These are phyloP conservation scores for Trachemys scripta DNA, from an alignment of 2,113 vertebrate species.

Conservation along the genomic window DNA sequence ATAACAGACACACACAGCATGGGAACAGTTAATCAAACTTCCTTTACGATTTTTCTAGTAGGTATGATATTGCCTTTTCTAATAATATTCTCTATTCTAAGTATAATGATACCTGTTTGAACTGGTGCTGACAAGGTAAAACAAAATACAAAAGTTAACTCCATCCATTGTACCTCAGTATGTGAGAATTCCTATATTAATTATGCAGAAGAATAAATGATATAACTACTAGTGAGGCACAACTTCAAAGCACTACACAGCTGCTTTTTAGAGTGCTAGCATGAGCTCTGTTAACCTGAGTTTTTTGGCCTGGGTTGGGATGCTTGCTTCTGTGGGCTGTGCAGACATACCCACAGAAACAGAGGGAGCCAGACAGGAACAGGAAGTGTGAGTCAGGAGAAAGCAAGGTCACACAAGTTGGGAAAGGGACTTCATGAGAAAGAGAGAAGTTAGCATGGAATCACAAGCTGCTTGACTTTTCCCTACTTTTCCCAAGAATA, in stretches of 20 bases:
- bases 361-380: too few species aligned
- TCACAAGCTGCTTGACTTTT: not conserved
- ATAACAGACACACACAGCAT: not conserved
- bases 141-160: not conserved
- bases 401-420: too few species aligned
- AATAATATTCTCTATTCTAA: not conserved
- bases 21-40: not conserved
- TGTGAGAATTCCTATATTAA: not conserved
- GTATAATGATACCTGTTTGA: not conserved
- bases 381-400: too few species aligned
- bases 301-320: too few species aligned
- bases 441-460: not conserved
- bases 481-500: not conserved
- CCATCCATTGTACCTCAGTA: not conserved
- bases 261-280: too few species aligned
- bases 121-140: not conserved
- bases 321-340: too few species aligned
- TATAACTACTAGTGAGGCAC: not conserved
- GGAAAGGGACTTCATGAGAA: too few species aligned
- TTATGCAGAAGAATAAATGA: not conserved
- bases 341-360: too few species aligned
- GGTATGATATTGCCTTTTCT: not conserved
- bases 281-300: too few species aligned
- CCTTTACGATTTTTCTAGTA: not conserved
- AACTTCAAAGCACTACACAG: too few species aligned